Evolutionary conservation across 2,797 vertebrate species (phyloP).

Genomic region (Lagocephalus sceleratus): DNA sequence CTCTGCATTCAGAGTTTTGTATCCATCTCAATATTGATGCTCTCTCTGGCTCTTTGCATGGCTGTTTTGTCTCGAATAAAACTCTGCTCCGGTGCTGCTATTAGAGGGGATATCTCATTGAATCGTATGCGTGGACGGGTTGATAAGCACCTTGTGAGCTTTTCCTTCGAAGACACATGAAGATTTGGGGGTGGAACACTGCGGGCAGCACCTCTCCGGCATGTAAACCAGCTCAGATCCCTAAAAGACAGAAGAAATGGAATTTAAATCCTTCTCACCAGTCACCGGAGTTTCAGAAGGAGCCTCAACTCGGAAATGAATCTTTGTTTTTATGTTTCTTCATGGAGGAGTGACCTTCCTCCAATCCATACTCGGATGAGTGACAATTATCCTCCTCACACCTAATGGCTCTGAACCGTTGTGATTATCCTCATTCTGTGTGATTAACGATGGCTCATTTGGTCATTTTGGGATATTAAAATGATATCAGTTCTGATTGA

Average conservation of each 20-base stretch:
- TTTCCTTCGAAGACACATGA: conserved; percentile 72
- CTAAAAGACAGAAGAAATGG: conserved; percentile 53
- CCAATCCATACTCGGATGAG: conserved; percentile 27
- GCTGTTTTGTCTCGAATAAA: conserved; percentile 21
- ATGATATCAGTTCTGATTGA: conserved; percentile 28
- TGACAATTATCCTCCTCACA: conserved; percentile 39
- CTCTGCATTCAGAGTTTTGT: conserved; percentile 15
- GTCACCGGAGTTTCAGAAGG: neutral
- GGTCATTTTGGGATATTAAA: conserved; percentile 14
- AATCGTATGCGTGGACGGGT: neutral
- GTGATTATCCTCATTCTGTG: conserved; percentile 24
- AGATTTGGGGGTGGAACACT: conserved; percentile 77
- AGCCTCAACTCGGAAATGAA: neutral
- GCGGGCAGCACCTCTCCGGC: conserved; percentile 86
- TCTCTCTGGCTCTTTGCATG: conserved; percentile 6
- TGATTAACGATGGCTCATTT: conserved; percentile 34
- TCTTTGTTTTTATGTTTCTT: conserved; percentile 1
- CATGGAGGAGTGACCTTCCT: conserved; percentile 44
- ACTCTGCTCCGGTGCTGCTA: neutral
- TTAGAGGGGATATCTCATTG: neutral
- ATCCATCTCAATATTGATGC: conserved; percentile 7
- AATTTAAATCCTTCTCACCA: neutral
- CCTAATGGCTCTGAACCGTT: conserved; percentile 46
- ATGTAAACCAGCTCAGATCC: conserved; percentile 83
- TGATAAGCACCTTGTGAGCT: conserved; percentile 47